Conservation (phyloP, 2,113 vertebrate genomes). For the Lanius ludovicianus region DNA sequence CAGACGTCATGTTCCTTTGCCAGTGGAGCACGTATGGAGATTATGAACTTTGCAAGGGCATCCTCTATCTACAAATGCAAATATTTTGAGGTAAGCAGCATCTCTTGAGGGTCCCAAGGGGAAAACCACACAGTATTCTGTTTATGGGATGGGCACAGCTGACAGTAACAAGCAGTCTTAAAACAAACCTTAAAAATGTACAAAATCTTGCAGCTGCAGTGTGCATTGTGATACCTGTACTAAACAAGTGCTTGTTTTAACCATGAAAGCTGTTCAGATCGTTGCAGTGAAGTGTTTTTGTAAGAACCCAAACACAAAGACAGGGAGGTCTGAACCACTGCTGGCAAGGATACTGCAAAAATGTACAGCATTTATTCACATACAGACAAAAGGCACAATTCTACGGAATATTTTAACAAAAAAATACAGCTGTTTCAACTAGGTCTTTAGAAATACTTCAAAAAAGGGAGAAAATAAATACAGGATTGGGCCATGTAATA, state of each 20-base stretch:
- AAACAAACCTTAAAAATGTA: neutral
- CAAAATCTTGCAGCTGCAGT: neutral
- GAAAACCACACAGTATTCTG: neutral
- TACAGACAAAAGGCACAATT: constrained; percentile 88
- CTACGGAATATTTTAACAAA: constrained; percentile 85
- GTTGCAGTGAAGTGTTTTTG: neutral
- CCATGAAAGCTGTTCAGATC: neutral
- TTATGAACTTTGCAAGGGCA: neutral
- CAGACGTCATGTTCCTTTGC: neutral
- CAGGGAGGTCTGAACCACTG: neutral
- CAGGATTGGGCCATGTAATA: constrained; percentile 82
- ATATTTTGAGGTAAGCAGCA: neutral
- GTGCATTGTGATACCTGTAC: neutral
- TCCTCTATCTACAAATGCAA: accelerated
- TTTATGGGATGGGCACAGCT: neutral
- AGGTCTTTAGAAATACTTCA: constrained; percentile 87
- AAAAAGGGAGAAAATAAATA: constrained; percentile 85
- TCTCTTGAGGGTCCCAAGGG: neutral
- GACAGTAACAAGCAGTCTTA: neutral
- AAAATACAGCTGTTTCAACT: constrained; percentile 86
- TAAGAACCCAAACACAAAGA: neutral
- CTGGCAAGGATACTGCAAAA: constrained; percentile 75
- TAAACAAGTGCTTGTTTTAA: neutral
- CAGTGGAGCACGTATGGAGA: accelerated
- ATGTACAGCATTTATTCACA: constrained; percentile 89